Evolutionary conservation across 2,797 vertebrate genomes (phyloP), one percentile per base, ranked within the genome.

Genomic region (Gastrophryne carolinensis): DNA sequence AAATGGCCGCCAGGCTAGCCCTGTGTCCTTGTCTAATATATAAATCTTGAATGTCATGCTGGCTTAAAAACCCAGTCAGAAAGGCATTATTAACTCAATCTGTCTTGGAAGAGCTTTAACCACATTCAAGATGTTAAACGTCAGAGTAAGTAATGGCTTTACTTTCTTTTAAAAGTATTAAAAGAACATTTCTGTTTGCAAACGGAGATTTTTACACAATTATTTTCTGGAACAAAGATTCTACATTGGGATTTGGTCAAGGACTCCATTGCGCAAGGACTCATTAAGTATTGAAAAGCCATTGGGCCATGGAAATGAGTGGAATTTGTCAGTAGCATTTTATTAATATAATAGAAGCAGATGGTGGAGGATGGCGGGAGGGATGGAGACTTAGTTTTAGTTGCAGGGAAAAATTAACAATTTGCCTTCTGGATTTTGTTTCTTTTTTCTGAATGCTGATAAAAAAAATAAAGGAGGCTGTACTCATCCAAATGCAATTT

Each of bases 41-140:
- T 72, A 65, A 72, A 65, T 72, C 34, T 12, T 41, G 30, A 12
- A 72, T 65, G 52, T 44, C 81, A 72, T n/a, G 82, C 81, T 56
- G 12, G 54, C 39, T 78, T 30, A 56, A 56, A 70, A 71, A 34
- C 44, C 15, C 37, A 69, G 64, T 27, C 64, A 68, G 63, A 52
- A 24, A 17, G 30, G 37, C 52, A 65, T 78, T n/a, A 72, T 78
- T 78, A 78, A 78, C 60, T 24, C 61, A 24, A 78, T 78, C 75
- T 50, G 37, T 78, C 75, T 75, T 72, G 26, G 49, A 57, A 65
- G 34, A 44, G 60, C 32, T 52, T 57, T 15, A 71, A 49, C 37
- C 49, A 47, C 13, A 24, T 52, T 26, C 39, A 71, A 57, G 54
- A 58, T 13, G 23, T 62, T 57, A 44, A 57, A 30, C 57, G 61